Percentiles rank a stretch among this genome's conserved stretches.
Conservation (phyloP, 1,140 invertebrate species). For the Drosophila novamexicana region DNA sequence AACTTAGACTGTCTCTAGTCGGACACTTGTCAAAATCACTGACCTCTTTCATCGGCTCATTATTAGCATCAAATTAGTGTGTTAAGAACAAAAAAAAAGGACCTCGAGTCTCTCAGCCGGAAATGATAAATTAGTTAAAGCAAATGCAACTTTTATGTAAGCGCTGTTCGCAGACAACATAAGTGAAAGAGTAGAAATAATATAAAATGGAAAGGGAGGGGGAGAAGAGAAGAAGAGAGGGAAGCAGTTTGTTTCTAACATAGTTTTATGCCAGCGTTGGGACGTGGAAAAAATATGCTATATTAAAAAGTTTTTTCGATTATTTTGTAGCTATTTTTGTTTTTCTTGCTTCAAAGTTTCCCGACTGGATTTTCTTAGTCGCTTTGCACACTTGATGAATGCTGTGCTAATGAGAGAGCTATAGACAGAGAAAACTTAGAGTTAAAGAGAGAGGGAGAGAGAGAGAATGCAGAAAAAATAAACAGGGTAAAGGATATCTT, state of each 20-base stretch:
- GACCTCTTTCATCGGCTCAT: constrained; percentile 12
- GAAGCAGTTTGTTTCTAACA: constrained; percentile 5
- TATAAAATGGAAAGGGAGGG: background rate
- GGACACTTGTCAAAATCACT: background rate
- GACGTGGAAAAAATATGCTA: constrained; percentile 26
- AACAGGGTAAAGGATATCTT: background rate
- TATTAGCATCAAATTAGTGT: constrained; percentile 36
- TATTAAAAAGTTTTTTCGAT: constrained; percentile 59
- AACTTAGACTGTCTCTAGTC: background rate
- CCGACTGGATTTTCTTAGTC: constrained; percentile 19
- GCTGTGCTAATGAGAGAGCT: constrained; percentile 31
- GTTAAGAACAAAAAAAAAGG: background rate
- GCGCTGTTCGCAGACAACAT: constrained; percentile 8
- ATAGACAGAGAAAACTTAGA: background rate
- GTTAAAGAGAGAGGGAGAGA: background rate
- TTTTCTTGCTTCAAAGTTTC: constrained; percentile 34
- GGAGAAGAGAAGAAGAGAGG: background rate
- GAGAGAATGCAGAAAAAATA: background rate
- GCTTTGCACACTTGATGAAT: constrained; percentile 45
- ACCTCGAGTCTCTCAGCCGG: constrained; percentile 15
- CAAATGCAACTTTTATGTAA: constrained; percentile 40
- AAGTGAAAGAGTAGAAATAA: background rate
- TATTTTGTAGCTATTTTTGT: constrained; percentile 37
- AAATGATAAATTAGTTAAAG: constrained; percentile 48
- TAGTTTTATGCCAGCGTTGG: constrained; percentile 27